Percentiles rank a stretch among this genome's conserved stretches.
Conservation (phyloP, 2,888 invertebrate genomes). For the Drosophila limbata region DNA sequence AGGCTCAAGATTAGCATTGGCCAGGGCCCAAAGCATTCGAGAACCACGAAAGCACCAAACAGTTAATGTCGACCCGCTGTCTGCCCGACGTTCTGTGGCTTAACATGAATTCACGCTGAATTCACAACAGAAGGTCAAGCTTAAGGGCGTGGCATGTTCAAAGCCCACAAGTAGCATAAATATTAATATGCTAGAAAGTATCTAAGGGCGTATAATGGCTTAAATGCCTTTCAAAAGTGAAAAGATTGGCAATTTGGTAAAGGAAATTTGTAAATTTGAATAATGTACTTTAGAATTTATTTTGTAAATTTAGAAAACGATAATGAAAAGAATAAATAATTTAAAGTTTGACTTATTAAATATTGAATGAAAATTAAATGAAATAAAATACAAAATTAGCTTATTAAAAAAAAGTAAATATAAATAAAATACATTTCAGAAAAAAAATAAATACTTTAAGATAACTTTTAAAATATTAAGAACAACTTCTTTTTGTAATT, state of each 20-base stretch:
- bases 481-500: no score
- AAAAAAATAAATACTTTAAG: no score
- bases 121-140: slow-evolving; percentile 45
- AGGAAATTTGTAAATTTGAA: background rate
- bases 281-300: background rate
- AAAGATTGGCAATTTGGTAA: background rate
- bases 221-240: slow-evolving; percentile 7
- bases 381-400: no score
- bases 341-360: no score
- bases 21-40: slow-evolving; percentile 27
- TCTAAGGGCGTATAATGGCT: slow-evolving; percentile 15
- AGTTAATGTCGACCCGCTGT: slow-evolving; percentile 60
- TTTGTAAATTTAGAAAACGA: background rate
- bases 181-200: slow-evolving; percentile 21
- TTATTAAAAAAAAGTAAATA: no score
- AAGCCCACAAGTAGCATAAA: slow-evolving; percentile 7
- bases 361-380: no score
- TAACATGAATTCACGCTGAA: slow-evolving; percentile 2
- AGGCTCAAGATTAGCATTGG: slow-evolving; percentile 65
- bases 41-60: slow-evolving; percentile 13
- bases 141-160: slow-evolving; percentile 27
- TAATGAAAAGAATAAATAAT: no score
- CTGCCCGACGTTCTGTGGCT: slow-evolving; percentile 44
- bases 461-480: no score
- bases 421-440: no score